A percentile compares a stretch with the other conserved stretches of the same genome.
These are phyloP conservation scores for Apoda limacodes DNA, from an alignment of 2,888 invertebrate species.

Conservation along the genomic window DNA sequence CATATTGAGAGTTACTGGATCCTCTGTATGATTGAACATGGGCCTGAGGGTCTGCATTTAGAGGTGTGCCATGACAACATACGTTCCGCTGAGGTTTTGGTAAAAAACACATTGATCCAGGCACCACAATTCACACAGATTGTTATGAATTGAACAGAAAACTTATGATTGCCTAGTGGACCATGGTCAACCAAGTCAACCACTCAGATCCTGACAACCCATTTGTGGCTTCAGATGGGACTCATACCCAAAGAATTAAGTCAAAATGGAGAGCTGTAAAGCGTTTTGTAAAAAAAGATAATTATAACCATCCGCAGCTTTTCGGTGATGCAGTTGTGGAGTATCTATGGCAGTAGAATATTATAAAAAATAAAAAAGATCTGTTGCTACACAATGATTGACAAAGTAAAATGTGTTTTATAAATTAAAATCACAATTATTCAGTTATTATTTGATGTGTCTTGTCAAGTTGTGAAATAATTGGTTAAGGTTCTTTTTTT, in stretches of 20 bases:
- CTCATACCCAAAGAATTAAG: constrained; percentile 18
- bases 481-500: no score
- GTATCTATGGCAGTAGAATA: constrained; percentile 11
- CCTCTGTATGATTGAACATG: constrained; percentile 17
- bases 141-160: constrained; percentile 13
- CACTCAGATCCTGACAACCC: constrained; percentile 14
- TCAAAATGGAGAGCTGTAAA: constrained; percentile 17
- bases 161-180: constrained; percentile 17
- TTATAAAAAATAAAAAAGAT: constrained; percentile 2
- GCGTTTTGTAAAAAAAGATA: constrained; percentile 7
- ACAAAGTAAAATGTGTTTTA: background rate
- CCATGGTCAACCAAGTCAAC: constrained; percentile 18
- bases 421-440: background rate
- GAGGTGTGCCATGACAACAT: constrained; percentile 16
- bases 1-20: no score
- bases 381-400: constrained; percentile 1
- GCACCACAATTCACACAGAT: constrained; percentile 18
- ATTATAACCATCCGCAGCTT: constrained; percentile 8
- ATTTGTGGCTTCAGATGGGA: constrained; percentile 21
- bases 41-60: constrained; percentile 12
- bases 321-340: constrained; percentile 8
- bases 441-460: no score
- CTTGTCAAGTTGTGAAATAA: no score
- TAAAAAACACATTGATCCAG: constrained; percentile 19
- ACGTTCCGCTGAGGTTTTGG: constrained; percentile 15